phyloP scores from a whole-genome alignment of 2,797 vertebrate genomes.

The Notolabrus celidotus region DNA sequence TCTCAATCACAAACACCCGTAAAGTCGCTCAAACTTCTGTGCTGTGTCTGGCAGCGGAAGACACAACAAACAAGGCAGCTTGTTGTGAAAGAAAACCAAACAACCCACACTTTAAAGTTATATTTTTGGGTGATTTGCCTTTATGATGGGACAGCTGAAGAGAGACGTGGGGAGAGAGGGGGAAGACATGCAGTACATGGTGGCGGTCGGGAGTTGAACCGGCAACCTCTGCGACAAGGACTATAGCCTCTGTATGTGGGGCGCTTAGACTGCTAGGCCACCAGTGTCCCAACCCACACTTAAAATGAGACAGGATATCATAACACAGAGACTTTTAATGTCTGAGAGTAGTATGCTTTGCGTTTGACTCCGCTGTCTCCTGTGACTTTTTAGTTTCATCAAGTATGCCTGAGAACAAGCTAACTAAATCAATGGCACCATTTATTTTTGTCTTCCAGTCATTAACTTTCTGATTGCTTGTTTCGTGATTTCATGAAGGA shows the following conservation, averaged over 20 bases:
- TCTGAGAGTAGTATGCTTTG: not conserved
- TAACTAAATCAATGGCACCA: not conserved
- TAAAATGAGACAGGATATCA: constrained; percentile 31
- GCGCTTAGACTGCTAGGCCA: too few relatives aligned
- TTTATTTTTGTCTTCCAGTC: not conserved
- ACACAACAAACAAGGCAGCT: constrained; percentile 35
- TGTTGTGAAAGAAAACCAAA: constrained; percentile 61
- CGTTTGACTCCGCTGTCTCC: constrained; percentile 10
- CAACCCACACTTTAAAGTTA: too few relatives aligned
- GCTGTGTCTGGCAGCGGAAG: constrained; percentile 22
- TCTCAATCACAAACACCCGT: constrained; percentile 7
- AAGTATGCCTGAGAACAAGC: not conserved
- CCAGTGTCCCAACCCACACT: too few relatives aligned
- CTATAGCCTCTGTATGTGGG: too few relatives aligned
- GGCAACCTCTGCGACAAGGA: too few relatives aligned
- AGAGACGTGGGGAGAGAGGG: too few relatives aligned
- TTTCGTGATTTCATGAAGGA: not conserved
- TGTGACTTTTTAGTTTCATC: constrained; percentile 21
- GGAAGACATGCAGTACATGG: too few relatives aligned
- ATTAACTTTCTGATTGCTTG: constrained; percentile 2
- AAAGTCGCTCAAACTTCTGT: constrained; percentile 8
- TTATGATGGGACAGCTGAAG: too few relatives aligned
- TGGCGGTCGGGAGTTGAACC: too few relatives aligned
- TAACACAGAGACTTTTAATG: constrained; percentile 27
- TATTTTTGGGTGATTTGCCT: too few relatives aligned